Evolutionary conservation across 2,888 invertebrate genomes (phyloP).

Genomic region (Cephus spinipes): DNA sequence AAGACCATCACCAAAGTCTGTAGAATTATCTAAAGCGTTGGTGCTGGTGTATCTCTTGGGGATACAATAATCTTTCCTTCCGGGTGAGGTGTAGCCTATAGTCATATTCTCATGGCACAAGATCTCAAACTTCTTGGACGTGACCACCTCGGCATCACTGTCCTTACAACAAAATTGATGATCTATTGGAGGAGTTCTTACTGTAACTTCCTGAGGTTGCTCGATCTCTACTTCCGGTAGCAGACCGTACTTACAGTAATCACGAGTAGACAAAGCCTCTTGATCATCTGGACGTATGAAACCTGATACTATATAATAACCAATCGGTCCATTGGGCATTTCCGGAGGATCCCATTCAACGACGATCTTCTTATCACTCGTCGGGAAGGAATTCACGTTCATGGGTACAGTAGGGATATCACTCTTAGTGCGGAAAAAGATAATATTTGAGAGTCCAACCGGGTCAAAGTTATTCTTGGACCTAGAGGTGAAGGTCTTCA

Average conservation of each 20-base stretch:
- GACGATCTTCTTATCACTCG: conserved; percentile 64
- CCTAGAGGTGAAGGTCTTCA: conserved; percentile 73
- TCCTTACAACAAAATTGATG: conserved; percentile 43
- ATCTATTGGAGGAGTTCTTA: conserved; percentile 27
- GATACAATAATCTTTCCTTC: conserved; percentile 46
- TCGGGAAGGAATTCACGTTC: conserved; percentile 55
- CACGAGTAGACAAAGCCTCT: conserved; percentile 51
- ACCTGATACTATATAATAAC: conserved; percentile 68
- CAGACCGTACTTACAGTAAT: conserved; percentile 64
- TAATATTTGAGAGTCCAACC: conserved; percentile 54
- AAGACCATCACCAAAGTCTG: not conserved
- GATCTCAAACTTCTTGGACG: conserved; percentile 44
- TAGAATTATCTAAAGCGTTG: conserved; percentile 22
- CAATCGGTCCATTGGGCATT: conserved; percentile 72
- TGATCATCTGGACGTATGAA: conserved; percentile 48
- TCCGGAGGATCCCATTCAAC: conserved; percentile 74
- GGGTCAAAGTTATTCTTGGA: conserved; percentile 30
- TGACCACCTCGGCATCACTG: not conserved
- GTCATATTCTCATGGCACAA: conserved; percentile 47
- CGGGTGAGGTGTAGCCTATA: conserved; percentile 40
- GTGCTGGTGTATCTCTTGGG: conserved; percentile 36
- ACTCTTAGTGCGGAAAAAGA: conserved; percentile 50
- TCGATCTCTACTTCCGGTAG: conserved; percentile 33
- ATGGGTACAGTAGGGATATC: conserved; percentile 60
- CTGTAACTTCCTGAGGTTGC: conserved; percentile 30